phyloP scores from a whole-genome alignment of 2,113 vertebrate genomes.

The Corythornis madagascariensis region DNA sequence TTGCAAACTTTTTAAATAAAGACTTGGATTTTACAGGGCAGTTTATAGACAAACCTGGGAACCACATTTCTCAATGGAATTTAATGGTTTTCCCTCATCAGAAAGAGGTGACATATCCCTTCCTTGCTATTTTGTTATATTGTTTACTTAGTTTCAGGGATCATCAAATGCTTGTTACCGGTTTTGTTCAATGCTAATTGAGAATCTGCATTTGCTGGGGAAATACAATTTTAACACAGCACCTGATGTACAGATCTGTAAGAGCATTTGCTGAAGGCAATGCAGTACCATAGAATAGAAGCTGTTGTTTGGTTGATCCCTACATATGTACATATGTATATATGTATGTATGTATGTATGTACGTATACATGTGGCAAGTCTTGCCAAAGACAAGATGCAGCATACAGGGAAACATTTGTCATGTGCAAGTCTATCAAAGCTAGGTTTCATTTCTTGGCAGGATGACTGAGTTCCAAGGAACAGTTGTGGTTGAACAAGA shows the following conservation, averaged over 20 bases:
- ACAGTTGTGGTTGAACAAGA: slow-evolving; percentile 4
- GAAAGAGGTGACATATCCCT: not conserved
- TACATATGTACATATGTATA: not conserved
- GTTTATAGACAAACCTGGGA: not conserved
- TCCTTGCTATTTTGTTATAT: not conserved
- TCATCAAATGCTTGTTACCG: not conserved
- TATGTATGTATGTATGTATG: too few species aligned
- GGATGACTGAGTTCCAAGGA: not conserved
- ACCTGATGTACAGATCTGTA: not conserved
- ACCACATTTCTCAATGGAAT: not conserved
- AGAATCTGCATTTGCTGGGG: not conserved
- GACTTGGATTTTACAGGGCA: not conserved
- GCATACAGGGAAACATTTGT: not conserved
- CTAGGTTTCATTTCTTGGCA: not conserved
- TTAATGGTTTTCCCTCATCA: not conserved
- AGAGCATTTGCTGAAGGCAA: not conserved
- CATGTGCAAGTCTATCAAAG: not conserved
- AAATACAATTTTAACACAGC: not conserved
- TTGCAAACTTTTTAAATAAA: not conserved
- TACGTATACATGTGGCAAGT: not conserved
- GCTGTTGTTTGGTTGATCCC: not conserved
- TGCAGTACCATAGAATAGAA: not conserved
- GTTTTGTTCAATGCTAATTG: not conserved
- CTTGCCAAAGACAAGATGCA: not conserved
- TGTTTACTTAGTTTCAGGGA: not conserved